Base-by-base conservation (phyloP, 2,113 vertebrate species). In the Paramormyrops kingsleyae region DNA sequence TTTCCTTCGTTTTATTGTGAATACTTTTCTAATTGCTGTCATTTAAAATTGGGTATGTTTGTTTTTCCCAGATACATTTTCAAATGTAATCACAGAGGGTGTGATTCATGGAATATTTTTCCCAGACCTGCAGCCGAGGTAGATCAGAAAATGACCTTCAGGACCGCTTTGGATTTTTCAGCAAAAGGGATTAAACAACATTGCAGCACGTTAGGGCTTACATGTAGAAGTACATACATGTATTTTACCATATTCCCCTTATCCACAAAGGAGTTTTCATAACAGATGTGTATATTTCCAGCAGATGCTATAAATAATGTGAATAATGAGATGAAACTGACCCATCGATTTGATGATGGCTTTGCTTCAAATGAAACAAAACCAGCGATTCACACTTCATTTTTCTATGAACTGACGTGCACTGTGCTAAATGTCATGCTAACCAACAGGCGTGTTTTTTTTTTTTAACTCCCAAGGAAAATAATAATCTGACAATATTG, bases 61-160 rank as follows among this genome's bases (percentile, higher is more conserved):
- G 80, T 27, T 39, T 86, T 19, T 59, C 89, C 35, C 90, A 96
- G 95, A 95, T 90, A 1, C 93, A 2, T 95, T 95, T 93, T 93
- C 96, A 21, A 96, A 95, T 46, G 95, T 96, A n/a, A 95, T 96
- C 91, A 96, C 95, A 12, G 96, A 96, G 92, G 96, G 96, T 5
- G 96, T 96, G 91, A 91, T 96, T 4, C 95, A 95, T 27, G 96
- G 96, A 62, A 93, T 96, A 91, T 96, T 96, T 91, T 96, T 95
- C 89, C 94, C 96, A 5, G 94, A 96, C 87, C 94, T 96, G 46
- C 95, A 96, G 83, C 95, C 93, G 1, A 96, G 95, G 94, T 96
- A 96, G 95, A 96, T 44, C 6, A 83, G 6, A 56, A 39, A 74
- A 17, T 49, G 39, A 42, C 17, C 46, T 13, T 35, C 21, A 31